Base-by-base conservation (phyloP, 2,113 vertebrate species). In the Chaetura pelagica region DNA sequence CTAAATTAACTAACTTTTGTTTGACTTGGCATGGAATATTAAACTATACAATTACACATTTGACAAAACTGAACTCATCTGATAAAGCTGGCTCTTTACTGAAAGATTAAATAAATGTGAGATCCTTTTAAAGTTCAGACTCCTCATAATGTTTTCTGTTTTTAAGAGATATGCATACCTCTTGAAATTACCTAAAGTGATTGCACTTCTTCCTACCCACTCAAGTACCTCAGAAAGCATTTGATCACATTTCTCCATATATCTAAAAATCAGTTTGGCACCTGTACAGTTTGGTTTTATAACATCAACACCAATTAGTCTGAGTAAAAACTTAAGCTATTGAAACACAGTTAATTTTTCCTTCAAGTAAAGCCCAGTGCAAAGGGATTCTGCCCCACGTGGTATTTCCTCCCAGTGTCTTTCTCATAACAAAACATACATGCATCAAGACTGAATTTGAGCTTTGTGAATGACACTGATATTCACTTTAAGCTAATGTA, bases 401-500 rank as follows among this genome's bases (percentile, higher is more conserved):
- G 54, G 10, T 23, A 72, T 42, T 78, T 68, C 49, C 68, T 76
- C 90, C 27, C 48, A 27, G 48, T 7, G 23, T 10, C 54, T 57
- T 90, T 72, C 75, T 69, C 77, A 4, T 21, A 72, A 68, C 16
- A 21, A 75, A 35, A 38, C 59, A 34, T 23, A 40, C 34, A 83
- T 38, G 64, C 83, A 84, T 75, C 48, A 94, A 88, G 87, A 86
- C 11, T 91, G 89, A 97, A 97, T 77, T 95, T 96, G 96, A 97
- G 95, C 97, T 97, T 95, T 94, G 88, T 87, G 93, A 96, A 84
- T 68, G 96, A 97, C 95, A 97, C 80, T 81, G 89, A 93, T 96
- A 96, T 63, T 97, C 91, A 27, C 89, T 96, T 94, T 67, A 93
- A 92, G 87, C 90, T 95, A 94, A 92, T 73, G 92, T 51, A 94